Evolutionary conservation across 2,797 vertebrate genomes (phyloP), one percentile per base, ranked within the genome.

Genomic region (Knipowitschia caucasica): DNA sequence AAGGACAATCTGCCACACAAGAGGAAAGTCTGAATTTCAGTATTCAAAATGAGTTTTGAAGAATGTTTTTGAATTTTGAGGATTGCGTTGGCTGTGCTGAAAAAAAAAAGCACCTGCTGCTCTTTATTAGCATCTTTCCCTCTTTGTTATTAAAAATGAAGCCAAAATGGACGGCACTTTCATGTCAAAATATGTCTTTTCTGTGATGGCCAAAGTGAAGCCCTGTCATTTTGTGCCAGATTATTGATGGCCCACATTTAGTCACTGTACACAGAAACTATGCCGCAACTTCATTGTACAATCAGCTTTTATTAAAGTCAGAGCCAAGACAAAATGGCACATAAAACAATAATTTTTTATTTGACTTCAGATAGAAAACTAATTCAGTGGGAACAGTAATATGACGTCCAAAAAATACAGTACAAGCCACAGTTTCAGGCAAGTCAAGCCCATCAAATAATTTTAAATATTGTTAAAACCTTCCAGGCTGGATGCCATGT

Each of bases 331-430:
- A 74, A 80, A 84, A 78, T 49, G 9, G 58, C 71, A 82, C 76
- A 81, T 78, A 88, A 87, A 75, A 86, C 82, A 89, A 84, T 76
- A 84, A 87, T 90, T 86, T 88, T 82, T 82, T 82, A 88, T 84
- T 61, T 64, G 60, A 72, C 87, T 87, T 84, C 71, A 80, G 88
- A 77, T 73, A 76, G 82, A 36, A 53, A 52, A 79, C 46, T 69
- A 76, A 82, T 80, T 85, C 81, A 81, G 71, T 57, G 63, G 81
- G 82, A 87, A 86, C 71, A 67, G 70, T 63, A 64, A 47, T 79
- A 51, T 45, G 67, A 82, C 69, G 74, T 84, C 66, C 62, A 83
- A 76, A 86, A 79, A 77, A 77, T 78, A 75, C 53, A 77, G 77
- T 78, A 75, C 53, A 34, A 85, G 77, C 80, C 61, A 67, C 81